A percentile compares a stretch with the other conserved stretches of the same genome.
Evolutionary conservation across 1,140 invertebrate species (phyloP).

Genomic region (Drosophila elegans): DNA sequence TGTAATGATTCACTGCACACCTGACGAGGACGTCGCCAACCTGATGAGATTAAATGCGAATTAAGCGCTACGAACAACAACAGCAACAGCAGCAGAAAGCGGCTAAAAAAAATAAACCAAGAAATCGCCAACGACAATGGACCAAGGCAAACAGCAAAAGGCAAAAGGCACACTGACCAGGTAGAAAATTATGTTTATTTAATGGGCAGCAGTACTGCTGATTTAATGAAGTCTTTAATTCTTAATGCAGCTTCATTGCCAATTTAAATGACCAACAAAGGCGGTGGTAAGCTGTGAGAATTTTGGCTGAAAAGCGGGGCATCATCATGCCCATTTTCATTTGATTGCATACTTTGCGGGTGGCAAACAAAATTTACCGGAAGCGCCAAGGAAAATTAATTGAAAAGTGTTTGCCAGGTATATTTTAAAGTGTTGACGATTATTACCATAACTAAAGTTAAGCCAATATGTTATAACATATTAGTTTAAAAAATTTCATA

Average conservation of each 20-base stretch:
- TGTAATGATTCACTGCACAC: constrained; percentile 57
- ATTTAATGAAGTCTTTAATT: constrained; percentile 71
- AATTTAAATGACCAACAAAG: constrained; percentile 22
- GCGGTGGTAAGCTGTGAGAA: not conserved
- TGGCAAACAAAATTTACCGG: constrained; percentile 11
- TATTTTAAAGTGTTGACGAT: too few relatives aligned
- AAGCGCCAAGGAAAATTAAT: constrained; percentile 2
- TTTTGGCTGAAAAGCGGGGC: not conserved
- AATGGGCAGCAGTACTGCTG: constrained; percentile 52
- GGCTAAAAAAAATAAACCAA: constrained; percentile 35
- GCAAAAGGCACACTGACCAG: constrained; percentile 25
- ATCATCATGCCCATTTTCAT: constrained; percentile 8
- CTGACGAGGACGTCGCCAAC: constrained; percentile 45
- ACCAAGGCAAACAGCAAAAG: constrained; percentile 21
- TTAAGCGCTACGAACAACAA: constrained; percentile 58
- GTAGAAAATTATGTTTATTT: constrained; percentile 69
- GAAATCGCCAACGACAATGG: constrained; percentile 18
- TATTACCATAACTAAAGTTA: too few relatives aligned
- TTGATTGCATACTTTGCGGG: constrained; percentile 18
- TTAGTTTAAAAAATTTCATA: too few relatives aligned
- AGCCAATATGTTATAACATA: too few relatives aligned
- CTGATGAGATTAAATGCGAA: constrained; percentile 75
- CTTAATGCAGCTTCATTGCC: constrained; percentile 45
- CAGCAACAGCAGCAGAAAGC: too few relatives aligned
- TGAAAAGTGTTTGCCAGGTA: not conserved